Base-by-base conservation (phyloP, 1,140 invertebrate genomes). In the Saxidomus purpurata region DNA sequence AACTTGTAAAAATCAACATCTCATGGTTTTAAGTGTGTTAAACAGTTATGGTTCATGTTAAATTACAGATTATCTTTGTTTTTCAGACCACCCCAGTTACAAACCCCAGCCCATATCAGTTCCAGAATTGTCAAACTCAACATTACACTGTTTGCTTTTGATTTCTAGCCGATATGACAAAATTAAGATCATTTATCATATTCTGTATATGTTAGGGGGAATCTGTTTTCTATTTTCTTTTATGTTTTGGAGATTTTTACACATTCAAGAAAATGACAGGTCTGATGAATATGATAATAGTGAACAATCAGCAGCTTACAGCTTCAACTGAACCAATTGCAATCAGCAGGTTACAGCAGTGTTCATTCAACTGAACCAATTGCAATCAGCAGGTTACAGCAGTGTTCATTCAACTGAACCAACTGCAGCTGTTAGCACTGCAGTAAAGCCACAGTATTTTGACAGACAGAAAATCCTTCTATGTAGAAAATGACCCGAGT, bases 81-180 rank as follows among this genome's bases (percentile, higher is more conserved):
- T 67, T 67, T 67, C 61, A 67, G 61, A 67, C 61, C 61, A 67
- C 61, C 61, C n/a, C n/a, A n/a, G n/a, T n/a, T n/a, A n/a, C n/a
- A n/a, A n/a, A n/a, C n/a, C n/a, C 61, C 31, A 34, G 25, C 19
- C 8, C 28, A 6, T 8, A 9, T 34, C 61, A 67, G 34, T 31
- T 67, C 34, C 25, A 36, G 31, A 67, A 67, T 67, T 67, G 61
- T 67, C 61, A 67, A 28, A 67, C 28, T 28, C 61, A 67, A 11
- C 25, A 67, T 67, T 67, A 36, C 31, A 8, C 25, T 67, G n/a
- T n/a, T n/a, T 67, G 61, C 34, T 55, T 34, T 67, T 11, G 59
- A 28, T 61, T 61, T 67, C 17, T 22, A 15, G n/a, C 52, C 11
- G 61, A 67, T n/a, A 67, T 67, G 28, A 31, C 61, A 67, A 31